Evolutionary conservation across 2,113 vertebrate species (phyloP).

Genomic region (Hyperopisus bebe): DNA sequence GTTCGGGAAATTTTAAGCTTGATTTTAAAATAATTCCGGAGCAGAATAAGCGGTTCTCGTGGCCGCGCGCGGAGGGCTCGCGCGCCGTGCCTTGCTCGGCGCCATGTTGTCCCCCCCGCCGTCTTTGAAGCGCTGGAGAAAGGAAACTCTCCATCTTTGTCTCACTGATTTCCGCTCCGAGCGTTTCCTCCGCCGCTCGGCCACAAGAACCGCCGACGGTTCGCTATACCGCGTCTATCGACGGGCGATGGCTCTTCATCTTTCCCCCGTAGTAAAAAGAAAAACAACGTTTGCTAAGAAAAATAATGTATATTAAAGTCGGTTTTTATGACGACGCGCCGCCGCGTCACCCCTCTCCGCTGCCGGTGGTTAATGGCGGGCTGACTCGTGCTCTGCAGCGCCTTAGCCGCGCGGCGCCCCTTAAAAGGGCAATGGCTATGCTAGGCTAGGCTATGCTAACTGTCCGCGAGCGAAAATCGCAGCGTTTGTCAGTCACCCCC

Average conservation of each 20-base stretch:
- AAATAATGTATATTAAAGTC: background rate
- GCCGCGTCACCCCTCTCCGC: conserved; percentile 46
- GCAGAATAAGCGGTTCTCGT: conserved; percentile 21
- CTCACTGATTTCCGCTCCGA: conserved; percentile 62
- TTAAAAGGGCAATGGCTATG: conserved; percentile 63
- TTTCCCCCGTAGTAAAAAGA: background rate
- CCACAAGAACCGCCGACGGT: conserved; percentile 40
- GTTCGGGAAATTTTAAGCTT: background rate
- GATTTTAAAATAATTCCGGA: background rate
- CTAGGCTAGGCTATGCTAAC: conserved; percentile 8
- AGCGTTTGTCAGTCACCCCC: conserved; percentile 52
- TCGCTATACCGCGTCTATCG: background rate
- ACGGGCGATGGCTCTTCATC: background rate
- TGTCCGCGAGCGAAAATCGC: conserved; percentile 35
- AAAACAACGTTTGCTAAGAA: background rate
- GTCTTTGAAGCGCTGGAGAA: conserved; percentile 67
- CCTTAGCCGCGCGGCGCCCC: conserved; percentile 48
- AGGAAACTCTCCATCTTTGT: conserved; percentile 70
- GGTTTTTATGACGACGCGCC: background rate
- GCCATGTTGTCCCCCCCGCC: conserved; percentile 71
- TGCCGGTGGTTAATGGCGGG: conserved; percentile 60
- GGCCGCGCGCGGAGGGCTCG: conserved; percentile 43
- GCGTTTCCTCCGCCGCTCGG: conserved; percentile 52
- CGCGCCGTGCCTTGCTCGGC: conserved; percentile 57
- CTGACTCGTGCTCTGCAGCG: conserved; percentile 45